Conservation (phyloP, 30 jellyfish, hydroid and myxozoan genomes). For the Turritopsis dohrnii region DNA sequence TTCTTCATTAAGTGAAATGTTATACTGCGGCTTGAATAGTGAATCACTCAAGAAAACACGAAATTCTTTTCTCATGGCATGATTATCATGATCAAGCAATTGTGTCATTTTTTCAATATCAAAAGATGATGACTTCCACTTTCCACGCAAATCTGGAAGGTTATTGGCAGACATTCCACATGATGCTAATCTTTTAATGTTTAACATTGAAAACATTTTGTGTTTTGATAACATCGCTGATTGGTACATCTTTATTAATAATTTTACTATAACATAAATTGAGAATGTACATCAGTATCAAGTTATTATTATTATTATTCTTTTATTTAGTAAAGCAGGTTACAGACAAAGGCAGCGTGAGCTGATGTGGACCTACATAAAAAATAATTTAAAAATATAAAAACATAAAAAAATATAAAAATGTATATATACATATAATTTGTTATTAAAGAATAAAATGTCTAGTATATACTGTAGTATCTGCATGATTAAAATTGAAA, state of each 20-base stretch:
- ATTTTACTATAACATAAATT: neutral
- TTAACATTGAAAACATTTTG: no score
- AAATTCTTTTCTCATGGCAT: constrained; percentile 61
- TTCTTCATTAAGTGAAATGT: constrained; percentile 64
- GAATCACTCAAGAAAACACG: constrained; percentile 82
- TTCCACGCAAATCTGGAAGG: constrained; percentile 24
- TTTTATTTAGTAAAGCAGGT: no score
- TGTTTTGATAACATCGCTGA: neutral
- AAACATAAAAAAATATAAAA: no score
- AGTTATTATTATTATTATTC: no score
- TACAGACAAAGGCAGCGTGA: no score
- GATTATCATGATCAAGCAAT: constrained; percentile 77
- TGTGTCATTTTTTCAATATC: constrained; percentile 60
- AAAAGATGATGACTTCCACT: constrained; percentile 45
- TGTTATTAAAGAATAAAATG: no score
- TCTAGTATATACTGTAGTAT: no score
- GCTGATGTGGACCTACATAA: no score
- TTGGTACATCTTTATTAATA: neutral
- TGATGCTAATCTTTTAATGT: neutral
- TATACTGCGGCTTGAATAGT: constrained; percentile 66
- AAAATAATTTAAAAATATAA: no score
- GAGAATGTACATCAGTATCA: no score
- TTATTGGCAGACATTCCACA: neutral
- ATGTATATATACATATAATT: no score
- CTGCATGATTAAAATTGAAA: no score